phyloP scores from a whole-genome alignment of 2,113 vertebrate genomes.

The Vombatus ursinus region DNA sequence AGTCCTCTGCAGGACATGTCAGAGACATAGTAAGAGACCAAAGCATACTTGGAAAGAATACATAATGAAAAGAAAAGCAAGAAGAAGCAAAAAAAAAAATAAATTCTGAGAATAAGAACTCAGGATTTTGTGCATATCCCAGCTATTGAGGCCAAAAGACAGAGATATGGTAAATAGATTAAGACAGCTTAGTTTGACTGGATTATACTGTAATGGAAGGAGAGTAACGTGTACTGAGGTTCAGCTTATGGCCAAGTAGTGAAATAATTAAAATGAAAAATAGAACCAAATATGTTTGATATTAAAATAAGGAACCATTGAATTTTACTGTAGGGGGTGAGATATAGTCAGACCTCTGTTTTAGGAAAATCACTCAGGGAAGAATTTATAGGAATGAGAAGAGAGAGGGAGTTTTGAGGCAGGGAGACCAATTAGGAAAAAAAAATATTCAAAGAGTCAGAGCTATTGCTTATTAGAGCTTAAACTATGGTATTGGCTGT shows the following conservation, averaged over 20 bases:
- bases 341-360: not conserved
- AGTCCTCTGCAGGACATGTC: not conserved
- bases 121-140: not conserved
- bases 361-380: not conserved
- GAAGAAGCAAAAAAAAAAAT: not conserved
- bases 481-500: not conserved
- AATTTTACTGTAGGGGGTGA: not conserved
- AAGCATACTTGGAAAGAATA: not conserved
- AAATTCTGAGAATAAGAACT: not conserved
- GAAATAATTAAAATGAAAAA: not conserved
- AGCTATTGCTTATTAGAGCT: not conserved
- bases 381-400: not conserved
- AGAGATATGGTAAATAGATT: not conserved
- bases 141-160: not conserved
- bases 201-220: not conserved
- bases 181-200: not conserved
- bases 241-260: not conserved
- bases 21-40: not conserved
- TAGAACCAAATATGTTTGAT: not conserved
- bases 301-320: not conserved
- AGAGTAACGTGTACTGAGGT: not conserved
- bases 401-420: not conserved
- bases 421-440: not conserved
- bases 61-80: not conserved
- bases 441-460: not conserved